Percentiles rank a stretch among this genome's conserved stretches.
Evolutionary conservation across 2,113 vertebrate genomes (phyloP).

Genomic region (Triplophysa siluroides): DNA sequence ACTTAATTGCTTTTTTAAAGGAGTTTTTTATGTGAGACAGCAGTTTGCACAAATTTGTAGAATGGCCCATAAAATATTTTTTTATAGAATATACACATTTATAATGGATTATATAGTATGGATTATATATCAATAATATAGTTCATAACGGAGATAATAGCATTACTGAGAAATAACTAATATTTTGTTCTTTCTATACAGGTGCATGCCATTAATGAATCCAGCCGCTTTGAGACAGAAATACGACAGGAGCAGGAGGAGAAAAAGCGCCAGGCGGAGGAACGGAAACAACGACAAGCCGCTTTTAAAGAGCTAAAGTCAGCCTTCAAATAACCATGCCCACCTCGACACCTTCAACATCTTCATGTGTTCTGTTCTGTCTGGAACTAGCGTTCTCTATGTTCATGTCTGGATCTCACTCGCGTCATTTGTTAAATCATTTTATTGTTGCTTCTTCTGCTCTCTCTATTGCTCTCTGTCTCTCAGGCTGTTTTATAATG

Average conservation of each 20-base stretch:
- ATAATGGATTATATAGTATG: too few species aligned
- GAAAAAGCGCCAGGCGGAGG: conserved; percentile 89
- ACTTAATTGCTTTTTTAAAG: too few species aligned
- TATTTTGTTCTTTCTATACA: conserved; percentile 54
- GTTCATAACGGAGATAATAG: too few species aligned
- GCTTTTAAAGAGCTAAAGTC: conserved; percentile 93
- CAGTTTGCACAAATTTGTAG: too few species aligned
- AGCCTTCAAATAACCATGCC: conserved; percentile 81
- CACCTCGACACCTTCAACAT: background rate
- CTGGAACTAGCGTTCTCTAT: too few species aligned
- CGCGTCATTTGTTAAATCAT: background rate
- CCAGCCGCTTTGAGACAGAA: conserved; percentile 89
- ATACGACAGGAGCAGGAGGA: conserved; percentile 93
- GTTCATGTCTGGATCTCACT: background rate
- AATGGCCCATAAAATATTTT: too few species aligned
- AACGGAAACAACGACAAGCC: conserved; percentile 85
- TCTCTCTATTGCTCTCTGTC: background rate
- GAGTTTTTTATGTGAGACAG: too few species aligned
- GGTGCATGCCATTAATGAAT: conserved; percentile 86
- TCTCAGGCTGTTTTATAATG: conserved; percentile 13
- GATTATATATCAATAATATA: too few species aligned
- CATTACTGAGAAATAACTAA: too few species aligned
- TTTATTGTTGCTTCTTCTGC: background rate
- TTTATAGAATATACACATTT: too few species aligned
- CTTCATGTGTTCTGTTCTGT: background rate